These are phyloP conservation scores for Emydocephalus ijimae DNA, from an alignment of 2,113 vertebrate genomes.

Conservation along the genomic window DNA sequence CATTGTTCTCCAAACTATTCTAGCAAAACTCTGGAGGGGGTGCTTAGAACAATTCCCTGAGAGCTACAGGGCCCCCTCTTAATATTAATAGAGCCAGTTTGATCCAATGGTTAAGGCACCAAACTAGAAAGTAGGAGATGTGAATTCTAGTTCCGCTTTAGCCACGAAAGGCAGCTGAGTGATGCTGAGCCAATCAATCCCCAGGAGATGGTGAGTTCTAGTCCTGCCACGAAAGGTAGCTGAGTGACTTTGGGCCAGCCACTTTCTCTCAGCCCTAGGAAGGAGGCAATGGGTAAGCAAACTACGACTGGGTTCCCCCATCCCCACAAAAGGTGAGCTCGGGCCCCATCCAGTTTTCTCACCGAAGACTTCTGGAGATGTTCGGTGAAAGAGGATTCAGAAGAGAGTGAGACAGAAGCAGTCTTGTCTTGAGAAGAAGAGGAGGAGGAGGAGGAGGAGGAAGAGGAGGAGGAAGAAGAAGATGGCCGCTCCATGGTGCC, in stretches of 20 bases:
- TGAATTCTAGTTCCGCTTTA: neutral
- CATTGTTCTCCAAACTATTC: neutral
- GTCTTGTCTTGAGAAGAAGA: conserved; percentile 76
- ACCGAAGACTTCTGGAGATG: conserved; percentile 90
- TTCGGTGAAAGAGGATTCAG: conserved; percentile 89
- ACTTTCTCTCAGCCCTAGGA: neutral
- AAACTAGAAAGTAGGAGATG: neutral
- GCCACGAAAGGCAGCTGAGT: neutral
- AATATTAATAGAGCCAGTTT: neutral
- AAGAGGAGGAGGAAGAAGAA: conserved; percentile 73
- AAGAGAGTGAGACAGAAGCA: conserved; percentile 88
- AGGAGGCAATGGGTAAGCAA: neutral
- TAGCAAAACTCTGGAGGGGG: neutral
- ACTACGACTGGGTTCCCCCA: too few relatives aligned
- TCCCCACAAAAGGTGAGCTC: neutral
- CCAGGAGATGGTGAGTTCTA: neutral
- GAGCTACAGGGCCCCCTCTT: neutral
- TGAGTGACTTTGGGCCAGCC: neutral
- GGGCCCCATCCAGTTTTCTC: conserved; percentile 67
- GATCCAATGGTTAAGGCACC: neutral
- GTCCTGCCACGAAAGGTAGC: neutral
- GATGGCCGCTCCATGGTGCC: conserved; percentile 78
- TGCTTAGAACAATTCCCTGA: neutral
- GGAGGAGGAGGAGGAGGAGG: neutral
- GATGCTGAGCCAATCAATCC: neutral